These are phyloP conservation scores for Ptychobarbus kaznakovi DNA, from an alignment of 2,797 vertebrate genomes.

Conservation along the genomic window DNA sequence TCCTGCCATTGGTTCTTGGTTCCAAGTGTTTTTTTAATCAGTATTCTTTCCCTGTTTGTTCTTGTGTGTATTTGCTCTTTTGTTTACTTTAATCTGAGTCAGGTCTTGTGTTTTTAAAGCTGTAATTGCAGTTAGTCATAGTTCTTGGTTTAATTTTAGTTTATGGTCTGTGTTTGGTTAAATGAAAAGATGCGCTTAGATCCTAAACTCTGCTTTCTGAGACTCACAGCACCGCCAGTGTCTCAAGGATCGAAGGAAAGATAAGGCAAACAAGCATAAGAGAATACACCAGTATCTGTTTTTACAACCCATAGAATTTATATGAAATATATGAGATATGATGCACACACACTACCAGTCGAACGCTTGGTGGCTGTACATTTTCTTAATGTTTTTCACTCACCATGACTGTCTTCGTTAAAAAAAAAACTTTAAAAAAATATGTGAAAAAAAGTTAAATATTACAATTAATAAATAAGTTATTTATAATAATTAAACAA, in stretches of 20 bases:
- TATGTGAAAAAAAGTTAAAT: too few species aligned
- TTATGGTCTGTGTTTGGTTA: not conserved
- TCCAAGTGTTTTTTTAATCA: constrained; percentile 4
- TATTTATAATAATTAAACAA: too few species aligned
- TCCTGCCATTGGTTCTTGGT: not conserved
- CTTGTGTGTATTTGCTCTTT: not conserved
- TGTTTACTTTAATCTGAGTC: not conserved
- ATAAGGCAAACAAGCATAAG: not conserved
- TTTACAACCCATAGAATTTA: not conserved
- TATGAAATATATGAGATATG: not conserved
- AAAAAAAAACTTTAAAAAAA: too few species aligned
- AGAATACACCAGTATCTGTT: not conserved
- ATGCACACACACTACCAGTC: too few species aligned
- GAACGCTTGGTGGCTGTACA: too few species aligned
- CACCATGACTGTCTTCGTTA: too few species aligned
- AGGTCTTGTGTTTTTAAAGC: not conserved
- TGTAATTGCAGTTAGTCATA: not conserved
- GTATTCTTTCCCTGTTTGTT: constrained; percentile 3
- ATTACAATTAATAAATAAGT: too few species aligned
- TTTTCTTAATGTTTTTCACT: too few species aligned
- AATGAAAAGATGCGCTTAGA: not conserved
- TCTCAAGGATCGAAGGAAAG: not conserved
- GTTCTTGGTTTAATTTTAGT: not conserved
- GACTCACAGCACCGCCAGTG: not conserved
- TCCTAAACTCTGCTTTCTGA: not conserved